Evolutionary conservation across 2,888 invertebrate species (phyloP).

Genomic region (Ochropacha duplaris): DNA sequence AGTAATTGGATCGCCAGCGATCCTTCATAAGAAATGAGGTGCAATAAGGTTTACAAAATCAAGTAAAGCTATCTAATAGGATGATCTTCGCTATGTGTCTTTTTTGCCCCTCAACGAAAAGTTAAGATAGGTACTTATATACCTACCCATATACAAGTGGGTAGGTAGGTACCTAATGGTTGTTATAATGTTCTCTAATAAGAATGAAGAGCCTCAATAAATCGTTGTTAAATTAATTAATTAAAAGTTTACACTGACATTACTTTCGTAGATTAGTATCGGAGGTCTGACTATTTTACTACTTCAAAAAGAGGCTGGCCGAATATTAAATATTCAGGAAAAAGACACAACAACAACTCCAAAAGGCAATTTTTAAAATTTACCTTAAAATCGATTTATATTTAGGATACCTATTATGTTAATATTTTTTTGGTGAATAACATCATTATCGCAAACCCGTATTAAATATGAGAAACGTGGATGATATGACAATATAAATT

Average conservation of each 20-base stretch:
- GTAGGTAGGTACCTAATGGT: not conserved
- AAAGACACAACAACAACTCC: constrained; percentile 75
- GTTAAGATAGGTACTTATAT: constrained; percentile 6
- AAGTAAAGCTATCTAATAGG: constrained; percentile 70
- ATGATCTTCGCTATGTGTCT: constrained; percentile 59
- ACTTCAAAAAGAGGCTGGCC: constrained; percentile 59
- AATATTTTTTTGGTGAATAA: constrained; percentile 82
- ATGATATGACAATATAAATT: constrained; percentile 84
- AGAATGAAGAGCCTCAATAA: not conserved
- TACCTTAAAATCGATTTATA: constrained; percentile 78
- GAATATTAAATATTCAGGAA: constrained; percentile 77
- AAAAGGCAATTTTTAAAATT: constrained; percentile 79
- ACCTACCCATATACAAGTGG: no score
- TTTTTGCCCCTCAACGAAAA: constrained; percentile 38
- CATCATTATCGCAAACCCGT: constrained; percentile 83
- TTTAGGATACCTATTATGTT: constrained; percentile 78
- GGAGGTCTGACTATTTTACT: constrained; percentile 10
- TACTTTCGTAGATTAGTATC: not conserved
- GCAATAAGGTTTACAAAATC: constrained; percentile 70
- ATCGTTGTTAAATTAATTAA: not conserved
- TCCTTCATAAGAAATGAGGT: constrained; percentile 75
- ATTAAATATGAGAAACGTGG: constrained; percentile 83
- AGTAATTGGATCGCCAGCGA: constrained; percentile 80
- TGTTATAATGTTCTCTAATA: not conserved
- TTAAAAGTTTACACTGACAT: not conserved